phyloP scores from a whole-genome alignment of 2,888 invertebrate genomes.

The Cenopis cana region DNA sequence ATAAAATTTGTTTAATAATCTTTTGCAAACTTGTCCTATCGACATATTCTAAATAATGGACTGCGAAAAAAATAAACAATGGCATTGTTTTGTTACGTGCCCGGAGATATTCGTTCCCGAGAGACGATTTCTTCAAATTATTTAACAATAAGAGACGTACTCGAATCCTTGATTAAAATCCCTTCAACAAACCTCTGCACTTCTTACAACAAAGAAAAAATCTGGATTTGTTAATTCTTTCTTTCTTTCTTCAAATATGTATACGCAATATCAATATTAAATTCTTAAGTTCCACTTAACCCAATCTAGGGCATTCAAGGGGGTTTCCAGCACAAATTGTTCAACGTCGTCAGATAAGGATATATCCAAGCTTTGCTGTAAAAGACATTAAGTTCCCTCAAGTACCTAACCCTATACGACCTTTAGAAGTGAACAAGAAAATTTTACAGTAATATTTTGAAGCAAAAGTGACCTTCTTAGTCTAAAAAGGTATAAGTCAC shows the following conservation, averaged over 20 bases:
- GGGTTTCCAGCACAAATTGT: neutral
- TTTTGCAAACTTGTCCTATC: no score
- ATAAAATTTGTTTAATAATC: no score
- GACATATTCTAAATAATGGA: neutral
- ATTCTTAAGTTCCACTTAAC: neutral
- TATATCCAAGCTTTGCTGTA: neutral
- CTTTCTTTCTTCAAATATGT: neutral
- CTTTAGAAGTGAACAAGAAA: neutral
- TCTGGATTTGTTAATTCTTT: no score
- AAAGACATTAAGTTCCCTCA: neutral
- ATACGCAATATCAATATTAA: neutral
- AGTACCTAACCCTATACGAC: neutral
- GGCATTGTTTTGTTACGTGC: no score
- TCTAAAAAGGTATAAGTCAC: neutral
- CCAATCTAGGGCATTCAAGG: constrained; percentile 7
- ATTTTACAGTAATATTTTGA: neutral
- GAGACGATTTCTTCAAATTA: no score
- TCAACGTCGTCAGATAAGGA: constrained; percentile 1
- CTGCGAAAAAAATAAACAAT: neutral
- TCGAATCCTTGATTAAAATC: neutral
- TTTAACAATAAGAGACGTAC: no score
- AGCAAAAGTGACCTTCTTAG: neutral
- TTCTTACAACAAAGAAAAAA: neutral
- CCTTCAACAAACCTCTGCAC: neutral
- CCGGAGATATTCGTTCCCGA: no score